phyloP scores from a whole-genome alignment of 2,113 vertebrate genomes.

The Phoxinus phoxinus region DNA sequence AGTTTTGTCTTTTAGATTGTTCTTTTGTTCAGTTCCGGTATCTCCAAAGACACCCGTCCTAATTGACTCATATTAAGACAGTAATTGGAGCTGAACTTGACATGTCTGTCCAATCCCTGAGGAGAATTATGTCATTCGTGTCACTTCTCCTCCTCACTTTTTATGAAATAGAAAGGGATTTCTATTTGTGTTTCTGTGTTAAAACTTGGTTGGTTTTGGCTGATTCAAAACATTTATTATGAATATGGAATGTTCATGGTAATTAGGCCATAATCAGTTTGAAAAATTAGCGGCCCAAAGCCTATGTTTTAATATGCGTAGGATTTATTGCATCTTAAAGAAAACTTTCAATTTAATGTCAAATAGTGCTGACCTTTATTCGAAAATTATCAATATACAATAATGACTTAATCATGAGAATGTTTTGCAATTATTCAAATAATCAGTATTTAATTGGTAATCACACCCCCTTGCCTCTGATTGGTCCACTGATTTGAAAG shows the following conservation, averaged over 20 bases:
- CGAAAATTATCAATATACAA: background rate
- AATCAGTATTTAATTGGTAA: too few species aligned
- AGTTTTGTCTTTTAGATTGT: conserved; percentile 13
- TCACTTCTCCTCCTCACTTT: background rate
- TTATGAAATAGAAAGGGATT: background rate
- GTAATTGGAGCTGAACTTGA: conserved; percentile 39
- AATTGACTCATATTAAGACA: conserved; percentile 38
- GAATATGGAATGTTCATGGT: background rate
- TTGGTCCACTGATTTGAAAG: background rate
- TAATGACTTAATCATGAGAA: background rate
- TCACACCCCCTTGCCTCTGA: too few species aligned
- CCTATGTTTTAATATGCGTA: background rate
- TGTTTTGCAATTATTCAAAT: background rate
- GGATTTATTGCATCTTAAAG: background rate
- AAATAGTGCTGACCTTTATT: background rate
- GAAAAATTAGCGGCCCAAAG: background rate
- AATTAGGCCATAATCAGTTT: conserved; percentile 14
- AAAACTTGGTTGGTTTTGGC: background rate
- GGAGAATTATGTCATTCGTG: background rate
- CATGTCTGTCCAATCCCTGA: background rate
- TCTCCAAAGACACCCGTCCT: conserved; percentile 12
- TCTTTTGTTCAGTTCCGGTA: background rate
- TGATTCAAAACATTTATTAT: conserved; percentile 2
- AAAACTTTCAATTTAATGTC: background rate
- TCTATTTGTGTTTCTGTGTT: conserved; percentile 8